Base-by-base conservation (phyloP, 2,888 invertebrate species). In the Thyatira batis region DNA sequence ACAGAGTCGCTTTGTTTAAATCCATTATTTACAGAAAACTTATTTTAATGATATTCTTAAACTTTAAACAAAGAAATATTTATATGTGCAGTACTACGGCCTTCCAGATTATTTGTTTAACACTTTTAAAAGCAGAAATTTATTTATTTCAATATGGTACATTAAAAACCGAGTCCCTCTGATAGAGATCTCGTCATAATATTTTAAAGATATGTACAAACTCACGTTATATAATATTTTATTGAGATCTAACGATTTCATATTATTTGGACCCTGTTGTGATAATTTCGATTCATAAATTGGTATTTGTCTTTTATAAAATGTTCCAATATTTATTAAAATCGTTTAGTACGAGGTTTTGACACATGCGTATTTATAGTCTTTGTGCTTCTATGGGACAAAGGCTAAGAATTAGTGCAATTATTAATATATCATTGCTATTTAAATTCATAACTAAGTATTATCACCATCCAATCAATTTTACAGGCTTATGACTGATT, bases 211-310 rank as follows among this genome's bases (percentile, higher is more conserved):
- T 52, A 48, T 52, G 45, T 48, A 52, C 46, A 39, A 13, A 39
- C 39, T 39, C 39, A 39, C 39, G 17, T n/a, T n/a, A n/a, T n/a
- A n/a, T n/a, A 39, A 39, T 39, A 39, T 39, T 39, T 39, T 17
- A 39, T 39, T 39, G 39, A 39, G 39, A 39, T 39, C 39, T 39
- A 39, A 39, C 17, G 39, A 39, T 17, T 39, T 17, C 4, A 17
- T 13, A 8, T 4, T 4, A n/a, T 39, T 52, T 52, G 52, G 52
- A 52, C 55, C 58, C 53, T 17, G 17, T 17, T 39, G 39, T 39
- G 6, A 39, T 17, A 39, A 4, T 39, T 17, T 17, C 13, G 17
- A 33, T 13, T n/a, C n/a, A n/a, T 33, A 13, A 3, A 13, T 17
- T 17, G 9, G 4, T n/a, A 17, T n/a, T n/a, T 1, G 17, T 17